Evolutionary conservation across 1,140 invertebrate species (phyloP), one percentile per base, ranked within the genome.

Genomic region (Penaeus chinensis): DNA sequence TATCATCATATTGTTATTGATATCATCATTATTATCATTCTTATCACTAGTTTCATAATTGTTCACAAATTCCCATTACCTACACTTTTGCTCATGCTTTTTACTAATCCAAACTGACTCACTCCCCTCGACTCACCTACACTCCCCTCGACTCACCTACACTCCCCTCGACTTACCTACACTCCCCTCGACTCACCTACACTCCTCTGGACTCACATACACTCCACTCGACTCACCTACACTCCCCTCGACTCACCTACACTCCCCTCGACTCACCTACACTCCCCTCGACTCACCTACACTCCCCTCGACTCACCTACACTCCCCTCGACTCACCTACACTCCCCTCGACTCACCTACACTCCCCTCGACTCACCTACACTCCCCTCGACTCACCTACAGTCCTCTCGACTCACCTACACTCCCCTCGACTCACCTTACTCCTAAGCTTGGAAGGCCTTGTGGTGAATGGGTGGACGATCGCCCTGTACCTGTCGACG

Each of bases 401-500:
- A 7, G 2, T 24, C 18, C 11, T 1, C 24, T 62, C 16, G 11
- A 11, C 62, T 24, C 32, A 27, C 13, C 20, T 42, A 19, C 37
- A 47, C 19, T 22, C 24, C n/a, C 16, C 22, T 7, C 42, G 22
- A 81, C 89, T 84, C 32, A 86, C 89, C 87, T 84, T 88, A 66
- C 88, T 89, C 54, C 86, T 74, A 20, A 85, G 83, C 37, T 95
- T 96, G 2, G 95, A 95, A 0, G 95, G 94, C 89, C 94, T 93
- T 22, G 95, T 94, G 90, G 89, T 92, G 47, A 97, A 93, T 3
- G 96, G 96, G 92, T 96, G 94, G 8, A 97, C 94, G 85, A 97
- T 96, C 0, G 96, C 96, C 88, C 96, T 93, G 91, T 96, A 96
- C 74, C 96, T 93, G 92, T 96, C 96, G 65, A 96, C 93, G 7